phyloP scores from a whole-genome alignment of 2,888 invertebrate genomes.

The Eumerus sabulonum region DNA sequence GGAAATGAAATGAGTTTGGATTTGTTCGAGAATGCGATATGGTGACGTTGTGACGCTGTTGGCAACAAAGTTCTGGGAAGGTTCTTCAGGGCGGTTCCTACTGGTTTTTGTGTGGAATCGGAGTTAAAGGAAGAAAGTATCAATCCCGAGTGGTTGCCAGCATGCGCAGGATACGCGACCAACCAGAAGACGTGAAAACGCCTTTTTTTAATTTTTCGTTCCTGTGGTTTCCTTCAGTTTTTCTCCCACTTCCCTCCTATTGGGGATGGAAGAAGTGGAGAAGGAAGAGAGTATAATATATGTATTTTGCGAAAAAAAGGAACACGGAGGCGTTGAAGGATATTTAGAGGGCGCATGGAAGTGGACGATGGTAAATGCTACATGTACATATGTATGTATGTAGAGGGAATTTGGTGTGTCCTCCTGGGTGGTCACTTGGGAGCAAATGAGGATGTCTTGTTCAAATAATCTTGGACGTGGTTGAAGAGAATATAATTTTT shows the following conservation, averaged over 20 bases:
- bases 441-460: slow-evolving; percentile 3
- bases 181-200: slow-evolving; percentile 54
- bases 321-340: slow-evolving; percentile 19
- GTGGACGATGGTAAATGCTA: neutral
- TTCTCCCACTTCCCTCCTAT: too few species aligned
- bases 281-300: too few species aligned
- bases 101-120: slow-evolving; percentile 8
- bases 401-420: slow-evolving; percentile 12
- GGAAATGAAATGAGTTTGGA: slow-evolving; percentile 7
- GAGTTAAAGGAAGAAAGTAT: slow-evolving; percentile 14
- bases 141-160: slow-evolving; percentile 28
- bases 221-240: neutral
- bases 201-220: slow-evolving; percentile 26
- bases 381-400: too few species aligned
- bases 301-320: too few species aligned
- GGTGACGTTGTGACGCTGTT: neutral
- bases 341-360: slow-evolving; percentile 28
- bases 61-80: neutral
- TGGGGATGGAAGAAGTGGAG: too few species aligned
- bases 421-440: slow-evolving; percentile 28
- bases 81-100: slow-evolving; percentile 27
- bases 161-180: slow-evolving; percentile 50
- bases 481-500: slow-evolving; percentile 17
- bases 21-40: neutral
- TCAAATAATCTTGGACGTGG: slow-evolving; percentile 6